Evolutionary conservation across 2,797 vertebrate genomes (phyloP).

Genomic region (Danio albolineatus): DNA sequence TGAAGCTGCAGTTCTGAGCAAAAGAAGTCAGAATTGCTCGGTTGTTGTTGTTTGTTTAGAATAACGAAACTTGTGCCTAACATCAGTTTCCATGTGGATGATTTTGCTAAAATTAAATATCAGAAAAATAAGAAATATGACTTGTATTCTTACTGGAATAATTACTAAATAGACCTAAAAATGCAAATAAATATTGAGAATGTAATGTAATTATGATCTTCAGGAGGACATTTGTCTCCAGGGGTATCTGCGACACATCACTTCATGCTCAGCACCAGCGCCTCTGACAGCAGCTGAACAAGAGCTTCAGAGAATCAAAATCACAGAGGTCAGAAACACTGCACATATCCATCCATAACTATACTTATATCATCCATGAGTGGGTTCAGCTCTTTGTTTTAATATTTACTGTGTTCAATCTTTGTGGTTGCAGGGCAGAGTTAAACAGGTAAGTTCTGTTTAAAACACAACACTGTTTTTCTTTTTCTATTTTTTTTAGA

Average conservation of each 20-base stretch:
- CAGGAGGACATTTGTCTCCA: slow-evolving; percentile 93
- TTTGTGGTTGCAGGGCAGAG: slow-evolving; percentile 73
- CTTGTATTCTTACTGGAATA: background rate
- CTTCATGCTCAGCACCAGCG: slow-evolving; percentile 88
- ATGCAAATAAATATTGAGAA: too few relatives aligned
- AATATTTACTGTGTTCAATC: slow-evolving; percentile 26
- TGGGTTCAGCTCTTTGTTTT: slow-evolving; percentile 10
- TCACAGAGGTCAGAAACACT: slow-evolving; percentile 88
- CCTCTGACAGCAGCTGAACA: slow-evolving; percentile 92
- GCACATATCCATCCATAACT: background rate
- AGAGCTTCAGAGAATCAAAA: slow-evolving; percentile 96
- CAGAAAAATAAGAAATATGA: background rate
- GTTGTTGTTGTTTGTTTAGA: too few relatives aligned
- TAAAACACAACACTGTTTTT: slow-evolving; percentile 19
- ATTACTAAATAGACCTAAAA: background rate
- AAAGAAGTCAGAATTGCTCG: too few relatives aligned
- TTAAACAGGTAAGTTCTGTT: slow-evolving; percentile 77
- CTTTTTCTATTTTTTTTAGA: too few relatives aligned
- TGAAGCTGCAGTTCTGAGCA: too few relatives aligned
- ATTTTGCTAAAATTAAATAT: background rate
- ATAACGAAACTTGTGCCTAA: too few relatives aligned
- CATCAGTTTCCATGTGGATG: background rate
- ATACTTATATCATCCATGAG: background rate
- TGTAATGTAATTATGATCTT: background rate
- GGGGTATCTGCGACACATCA: slow-evolving; percentile 91